Percentiles rank a stretch among this genome's conserved stretches.
Evolutionary conservation across 2,888 invertebrate species (phyloP).

Genomic region (Smittia aterrima): DNA sequence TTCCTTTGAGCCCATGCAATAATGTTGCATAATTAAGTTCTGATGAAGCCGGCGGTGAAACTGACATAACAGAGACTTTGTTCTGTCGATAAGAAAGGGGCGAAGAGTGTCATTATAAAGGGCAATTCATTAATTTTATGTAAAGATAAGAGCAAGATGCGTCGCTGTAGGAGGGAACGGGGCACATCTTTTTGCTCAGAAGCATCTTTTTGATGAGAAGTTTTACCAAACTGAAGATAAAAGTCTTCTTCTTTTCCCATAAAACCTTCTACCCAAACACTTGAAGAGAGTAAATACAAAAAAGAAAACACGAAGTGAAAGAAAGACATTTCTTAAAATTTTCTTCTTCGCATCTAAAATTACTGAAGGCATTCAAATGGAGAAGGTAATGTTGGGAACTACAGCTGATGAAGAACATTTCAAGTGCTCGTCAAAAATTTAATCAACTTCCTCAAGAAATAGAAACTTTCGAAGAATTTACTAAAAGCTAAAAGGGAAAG

Average conservation of each 20-base stretch:
- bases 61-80: neutral
- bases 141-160: constrained; percentile 9
- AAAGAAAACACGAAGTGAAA: neutral
- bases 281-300: neutral
- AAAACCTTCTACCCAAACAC: neutral
- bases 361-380: neutral
- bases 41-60: neutral
- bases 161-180: neutral
- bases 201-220: neutral
- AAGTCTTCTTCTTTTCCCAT: neutral
- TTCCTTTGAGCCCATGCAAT: too few species aligned
- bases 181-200: neutral
- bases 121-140: constrained; percentile 7
- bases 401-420: too few species aligned
- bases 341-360: neutral
- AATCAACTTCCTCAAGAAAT: too few species aligned
- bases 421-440: too few species aligned
- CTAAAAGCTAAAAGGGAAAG: too few species aligned
- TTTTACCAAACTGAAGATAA: neutral
- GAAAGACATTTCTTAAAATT: neutral
- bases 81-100: neutral
- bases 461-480: too few species aligned
- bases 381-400: too few species aligned
- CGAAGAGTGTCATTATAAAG: neutral
- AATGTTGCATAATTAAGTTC: neutral